Percentiles rank a stretch among this genome's conserved stretches.
phyloP scores from a whole-genome alignment of 2,797 vertebrate species.

The Sebastes trivittatus region DNA sequence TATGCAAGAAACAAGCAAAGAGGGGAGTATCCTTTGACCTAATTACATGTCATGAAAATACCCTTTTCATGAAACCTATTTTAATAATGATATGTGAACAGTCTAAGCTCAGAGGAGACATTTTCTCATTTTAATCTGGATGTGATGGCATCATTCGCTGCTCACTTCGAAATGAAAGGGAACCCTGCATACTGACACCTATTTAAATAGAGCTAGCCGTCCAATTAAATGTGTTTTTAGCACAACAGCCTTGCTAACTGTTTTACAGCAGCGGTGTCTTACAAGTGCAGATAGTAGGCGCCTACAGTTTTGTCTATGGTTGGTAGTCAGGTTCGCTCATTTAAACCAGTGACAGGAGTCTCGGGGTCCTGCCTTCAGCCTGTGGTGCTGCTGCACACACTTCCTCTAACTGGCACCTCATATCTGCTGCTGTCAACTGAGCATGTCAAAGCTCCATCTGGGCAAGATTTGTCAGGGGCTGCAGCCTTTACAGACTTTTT shows the following conservation, averaged over 20 bases:
- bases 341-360: slow-evolving; percentile 24
- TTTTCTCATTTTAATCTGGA: slow-evolving; percentile 4
- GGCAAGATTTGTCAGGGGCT: not conserved
- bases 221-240: slow-evolving; percentile 36
- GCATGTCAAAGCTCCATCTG: slow-evolving; percentile 17
- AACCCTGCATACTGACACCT: not conserved
- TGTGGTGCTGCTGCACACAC: not conserved
- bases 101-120: not conserved
- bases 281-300: not conserved
- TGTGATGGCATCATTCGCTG: not conserved
- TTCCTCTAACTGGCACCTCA: slow-evolving; percentile 7
- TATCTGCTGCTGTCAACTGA: slow-evolving; percentile 24
- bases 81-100: not conserved
- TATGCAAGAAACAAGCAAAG: slow-evolving; percentile 93
- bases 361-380: slow-evolving; percentile 5
- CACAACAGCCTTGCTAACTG: not conserved
- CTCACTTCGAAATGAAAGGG: slow-evolving; percentile 7
- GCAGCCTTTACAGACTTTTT: not conserved
- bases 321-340: slow-evolving; percentile 11
- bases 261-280: slow-evolving; percentile 2
- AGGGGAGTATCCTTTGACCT: slow-evolving; percentile 92
- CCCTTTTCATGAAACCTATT: not conserved
- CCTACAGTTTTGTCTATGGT: not conserved
- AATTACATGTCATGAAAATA: slow-evolving; percentile 4
- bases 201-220: slow-evolving; percentile 16